phyloP scores from a whole-genome alignment of 2,888 invertebrate species.

The Agrotis segetum region DNA sequence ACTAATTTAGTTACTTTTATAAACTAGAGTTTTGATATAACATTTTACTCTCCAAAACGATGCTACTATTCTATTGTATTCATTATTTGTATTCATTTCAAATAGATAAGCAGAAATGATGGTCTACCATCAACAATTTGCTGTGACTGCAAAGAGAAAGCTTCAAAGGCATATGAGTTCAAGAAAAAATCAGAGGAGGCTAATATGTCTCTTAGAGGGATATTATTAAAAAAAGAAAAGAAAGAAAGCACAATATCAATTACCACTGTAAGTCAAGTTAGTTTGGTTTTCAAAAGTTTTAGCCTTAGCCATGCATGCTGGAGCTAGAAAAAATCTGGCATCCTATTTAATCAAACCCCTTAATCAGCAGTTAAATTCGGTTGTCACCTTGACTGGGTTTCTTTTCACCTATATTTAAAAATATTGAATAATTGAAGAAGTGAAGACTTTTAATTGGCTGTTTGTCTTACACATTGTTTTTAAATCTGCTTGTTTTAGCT shows the following conservation, averaged over 20 bases:
- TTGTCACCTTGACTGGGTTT: background rate
- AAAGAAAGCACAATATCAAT: slow-evolving; percentile 44
- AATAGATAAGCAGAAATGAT: slow-evolving; percentile 83
- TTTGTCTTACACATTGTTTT: too few relatives aligned
- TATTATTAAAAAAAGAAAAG: slow-evolving; percentile 75
- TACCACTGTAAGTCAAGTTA: slow-evolving; percentile 45
- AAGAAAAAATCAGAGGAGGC: slow-evolving; percentile 82
- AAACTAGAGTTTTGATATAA: background rate
- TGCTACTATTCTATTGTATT: background rate
- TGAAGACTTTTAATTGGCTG: too few relatives aligned
- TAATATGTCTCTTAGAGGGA: slow-evolving; percentile 74
- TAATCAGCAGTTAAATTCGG: background rate
- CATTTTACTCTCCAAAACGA: background rate
- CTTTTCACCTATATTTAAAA: background rate
- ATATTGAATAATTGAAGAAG: background rate
- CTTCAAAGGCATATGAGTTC: slow-evolving; percentile 82
- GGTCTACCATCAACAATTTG: slow-evolving; percentile 85
- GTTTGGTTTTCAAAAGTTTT: background rate
- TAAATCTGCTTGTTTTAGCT: too few relatives aligned
- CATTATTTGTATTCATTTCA: slow-evolving; percentile 14
- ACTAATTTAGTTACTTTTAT: background rate
- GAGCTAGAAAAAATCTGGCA: background rate
- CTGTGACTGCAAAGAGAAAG: slow-evolving; percentile 80
- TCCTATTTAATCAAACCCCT: background rate
- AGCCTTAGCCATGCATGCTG: too few relatives aligned